Percentiles rank a stretch among this genome's conserved stretches.
These are phyloP conservation scores for Hoplostethus mediterraneus DNA, from an alignment of 2,797 vertebrate genomes.

Conservation along the genomic window DNA sequence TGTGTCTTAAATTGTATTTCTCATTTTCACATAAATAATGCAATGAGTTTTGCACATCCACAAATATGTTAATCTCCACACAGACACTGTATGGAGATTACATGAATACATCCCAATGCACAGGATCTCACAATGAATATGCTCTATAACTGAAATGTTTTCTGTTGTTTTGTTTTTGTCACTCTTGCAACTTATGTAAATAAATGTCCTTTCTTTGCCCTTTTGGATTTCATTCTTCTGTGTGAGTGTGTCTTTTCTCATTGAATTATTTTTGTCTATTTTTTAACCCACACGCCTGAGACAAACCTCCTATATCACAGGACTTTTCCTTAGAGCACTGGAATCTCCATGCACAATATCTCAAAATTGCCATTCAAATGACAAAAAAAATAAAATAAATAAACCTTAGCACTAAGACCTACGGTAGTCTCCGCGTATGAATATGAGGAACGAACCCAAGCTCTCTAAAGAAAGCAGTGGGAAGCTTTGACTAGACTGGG, in stretches of 20 bases:
- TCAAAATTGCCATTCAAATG: conserved; percentile 42
- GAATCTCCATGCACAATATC: conserved; percentile 33
- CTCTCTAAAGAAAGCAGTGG: conserved; percentile 11
- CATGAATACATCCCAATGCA: no score
- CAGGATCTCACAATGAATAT: background rate
- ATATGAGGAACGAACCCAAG: conserved; percentile 42
- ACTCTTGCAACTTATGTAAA: conserved; percentile 3
- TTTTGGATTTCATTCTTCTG: conserved; percentile 8
- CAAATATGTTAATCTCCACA: no score
- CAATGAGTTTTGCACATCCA: background rate
- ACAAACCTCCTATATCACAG: conserved; percentile 37
- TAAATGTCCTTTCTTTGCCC: conserved; percentile 18
- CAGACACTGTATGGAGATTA: no score
- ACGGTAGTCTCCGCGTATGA: conserved; percentile 45
- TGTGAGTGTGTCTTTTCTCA: conserved; percentile 9
- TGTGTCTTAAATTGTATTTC: conserved; percentile 6
- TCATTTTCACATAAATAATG: conserved; percentile 29
- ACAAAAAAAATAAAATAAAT: conserved; percentile 41
- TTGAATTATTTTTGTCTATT: conserved; percentile 19
- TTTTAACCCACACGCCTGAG: conserved; percentile 34
- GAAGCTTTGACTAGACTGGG: conserved; percentile 20
- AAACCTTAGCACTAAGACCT: conserved; percentile 47
- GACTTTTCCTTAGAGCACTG: conserved; percentile 13
- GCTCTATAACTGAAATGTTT: background rate
- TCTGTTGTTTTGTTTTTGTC: background rate